Base-by-base conservation (phyloP, 2,113 vertebrate genomes). In the Abramis brama region DNA sequence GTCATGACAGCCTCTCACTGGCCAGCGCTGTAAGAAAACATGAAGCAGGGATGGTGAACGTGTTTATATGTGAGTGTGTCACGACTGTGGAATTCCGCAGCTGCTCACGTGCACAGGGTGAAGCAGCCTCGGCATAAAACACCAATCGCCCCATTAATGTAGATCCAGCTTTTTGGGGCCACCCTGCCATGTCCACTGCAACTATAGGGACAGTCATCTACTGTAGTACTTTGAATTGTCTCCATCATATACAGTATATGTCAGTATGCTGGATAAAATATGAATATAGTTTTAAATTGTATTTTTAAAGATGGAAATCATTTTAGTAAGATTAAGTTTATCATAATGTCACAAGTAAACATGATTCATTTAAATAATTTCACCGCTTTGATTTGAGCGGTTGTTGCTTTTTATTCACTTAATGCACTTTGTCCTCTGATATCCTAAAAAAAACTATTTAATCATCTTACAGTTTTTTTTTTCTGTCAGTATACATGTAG, bases 11-110 rank as follows among this genome's bases (percentile, higher is more conserved):
- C 8, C 83, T 87, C 60, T 82, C 82, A 39, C 25, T 77, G 68
- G 33, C 25, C 74, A 79, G 45, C 62, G n/a, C n/a, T 84, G 27
- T 62, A 50, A 79, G 79, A 68, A 86, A 76, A 23, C 62, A 88
- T 43, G 45, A 59, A 33, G 39, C 36, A 68, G n/a, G 9, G 39
- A 66, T 45, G 17, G n/a, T 47, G 59, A 52, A 30, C 8, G 25
- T 71, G 64, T 71, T 39, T 80, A 39, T 71, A 23, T 79, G 50
- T 12, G 5, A 39, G 3, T 47, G 52, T 66, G 64, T 84, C 47
- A 55, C 13, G 21, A 25, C 64, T 45, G 27, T 57, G 71, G 70
- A 84, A 87, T 79, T 84, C 21, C 36, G 2, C 64, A 66, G 76
- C 30, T 80, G 23, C 50, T 25, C 79, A 74, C 9, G 15, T 74